These are phyloP conservation scores for Diadema setosum DNA, from an alignment of 35 echinoderm and acorn worm species.

Conservation along the genomic window DNA sequence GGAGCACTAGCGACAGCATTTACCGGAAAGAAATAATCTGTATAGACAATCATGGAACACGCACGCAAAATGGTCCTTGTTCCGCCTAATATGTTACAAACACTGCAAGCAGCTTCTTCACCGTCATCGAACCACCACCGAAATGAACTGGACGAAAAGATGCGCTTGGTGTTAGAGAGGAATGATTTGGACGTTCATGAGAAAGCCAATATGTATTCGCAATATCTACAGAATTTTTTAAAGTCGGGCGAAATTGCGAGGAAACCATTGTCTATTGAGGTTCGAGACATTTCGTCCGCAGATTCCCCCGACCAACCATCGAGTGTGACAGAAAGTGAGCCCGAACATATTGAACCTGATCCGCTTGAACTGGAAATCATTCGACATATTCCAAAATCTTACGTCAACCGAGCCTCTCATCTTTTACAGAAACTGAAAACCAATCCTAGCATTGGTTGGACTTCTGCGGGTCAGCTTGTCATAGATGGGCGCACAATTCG, in stretches of 20 bases:
- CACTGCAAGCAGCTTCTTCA: background rate
- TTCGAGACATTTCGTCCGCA: background rate
- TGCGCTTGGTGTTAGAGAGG: constrained; percentile 12
- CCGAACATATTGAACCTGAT: background rate
- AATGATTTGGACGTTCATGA: background rate
- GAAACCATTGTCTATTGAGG: background rate
- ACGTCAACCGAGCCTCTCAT: background rate
- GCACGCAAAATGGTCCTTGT: constrained; percentile 16
- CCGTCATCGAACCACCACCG: background rate
- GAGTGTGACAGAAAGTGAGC: background rate
- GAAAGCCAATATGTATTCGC: background rate
- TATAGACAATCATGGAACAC: background rate
- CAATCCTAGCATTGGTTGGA: background rate
- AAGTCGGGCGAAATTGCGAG: background rate
- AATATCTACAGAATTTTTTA: background rate
- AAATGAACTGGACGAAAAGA: constrained; percentile 6
- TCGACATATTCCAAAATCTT: background rate
- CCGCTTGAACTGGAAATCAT: background rate
- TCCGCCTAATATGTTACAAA: background rate
- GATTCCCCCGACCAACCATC: background rate
- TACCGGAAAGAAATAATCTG: background rate
- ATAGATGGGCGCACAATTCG: background rate
- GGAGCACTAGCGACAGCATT: background rate
- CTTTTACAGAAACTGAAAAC: constrained; percentile 28
- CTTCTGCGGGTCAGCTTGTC: background rate